A percentile compares a stretch with the other conserved stretches of the same genome.
Conservation (phyloP, 1,140 invertebrate genomes). For the Drosophila ficusphila region DNA sequence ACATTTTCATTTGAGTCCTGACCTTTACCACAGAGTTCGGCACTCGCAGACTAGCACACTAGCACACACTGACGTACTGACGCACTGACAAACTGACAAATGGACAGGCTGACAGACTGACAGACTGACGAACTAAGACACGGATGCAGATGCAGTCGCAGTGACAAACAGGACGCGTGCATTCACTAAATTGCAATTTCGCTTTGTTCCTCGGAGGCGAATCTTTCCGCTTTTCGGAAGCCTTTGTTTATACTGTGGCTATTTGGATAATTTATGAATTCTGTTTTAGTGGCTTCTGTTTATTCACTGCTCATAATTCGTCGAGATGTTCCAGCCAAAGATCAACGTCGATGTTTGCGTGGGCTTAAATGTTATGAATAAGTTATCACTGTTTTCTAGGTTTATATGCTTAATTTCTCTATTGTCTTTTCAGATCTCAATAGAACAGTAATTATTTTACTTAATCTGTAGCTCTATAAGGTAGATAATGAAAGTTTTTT, state of each 20-base stretch:
- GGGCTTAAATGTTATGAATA: neutral
- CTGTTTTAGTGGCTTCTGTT: neutral
- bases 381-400: too few relatives aligned
- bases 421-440: too few relatives aligned
- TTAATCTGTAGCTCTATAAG: too few relatives aligned
- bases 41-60: conserved; percentile 14
- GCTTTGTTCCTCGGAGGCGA: conserved; percentile 14
- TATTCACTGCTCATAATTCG: neutral
- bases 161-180: conserved; percentile 13
- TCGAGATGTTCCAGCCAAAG: neutral
- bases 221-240: conserved; percentile 16
- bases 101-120: conserved; percentile 3
- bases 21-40: conserved; percentile 54
- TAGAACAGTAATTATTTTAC: too few relatives aligned
- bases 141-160: conserved; percentile 21
- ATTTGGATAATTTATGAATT: conserved; percentile 8
- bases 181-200: conserved; percentile 54
- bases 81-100: neutral
- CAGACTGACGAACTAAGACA: conserved; percentile 13
- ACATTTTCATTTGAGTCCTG: conserved; percentile 67
- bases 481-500: too few relatives aligned
- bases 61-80: conserved; percentile 3
- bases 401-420: too few relatives aligned
- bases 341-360: neutral
- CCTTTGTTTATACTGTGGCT: conserved; percentile 28